These are phyloP conservation scores for Temnothorax nylanderi DNA, from an alignment of 1,140 invertebrate species.

Conservation along the genomic window DNA sequence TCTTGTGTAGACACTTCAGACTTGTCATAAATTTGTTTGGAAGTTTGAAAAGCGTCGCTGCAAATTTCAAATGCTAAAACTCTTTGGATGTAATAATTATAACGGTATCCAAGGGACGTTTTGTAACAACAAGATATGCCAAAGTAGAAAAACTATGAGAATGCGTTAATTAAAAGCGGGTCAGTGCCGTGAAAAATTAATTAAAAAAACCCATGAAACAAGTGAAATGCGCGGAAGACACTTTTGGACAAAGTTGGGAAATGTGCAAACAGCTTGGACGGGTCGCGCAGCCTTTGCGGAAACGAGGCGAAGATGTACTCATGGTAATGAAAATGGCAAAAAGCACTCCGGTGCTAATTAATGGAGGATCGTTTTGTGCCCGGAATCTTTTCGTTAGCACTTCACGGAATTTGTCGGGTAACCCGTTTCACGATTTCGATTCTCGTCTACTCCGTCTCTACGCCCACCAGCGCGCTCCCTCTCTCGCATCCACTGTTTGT, in stretches of 20 bases:
- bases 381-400: conserved; percentile 53
- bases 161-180: conserved; percentile 47
- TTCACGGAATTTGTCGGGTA: conserved; percentile 61
- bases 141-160: conserved; percentile 19
- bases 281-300: conserved; percentile 58
- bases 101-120: conserved; percentile 18
- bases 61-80: conserved; percentile 27
- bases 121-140: background rate
- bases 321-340: conserved; percentile 73
- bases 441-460: conserved; percentile 10
- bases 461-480: background rate
- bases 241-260: conserved; percentile 55
- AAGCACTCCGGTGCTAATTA: conserved; percentile 72
- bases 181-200: conserved; percentile 51
- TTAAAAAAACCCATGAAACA: conserved; percentile 35
- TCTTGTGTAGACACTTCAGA: background rate
- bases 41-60: conserved; percentile 8
- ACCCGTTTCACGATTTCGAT: conserved; percentile 48
- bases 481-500: conserved; percentile 1
- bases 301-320: conserved; percentile 52
- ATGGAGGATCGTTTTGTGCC: conserved; percentile 71
- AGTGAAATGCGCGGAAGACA: conserved; percentile 36
- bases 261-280: conserved; percentile 63
- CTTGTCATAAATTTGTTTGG: background rate
- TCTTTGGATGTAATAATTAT: conserved; percentile 28